Conservation (phyloP, 2,888 invertebrate species). For the Drosophila multiciliata region DNA sequence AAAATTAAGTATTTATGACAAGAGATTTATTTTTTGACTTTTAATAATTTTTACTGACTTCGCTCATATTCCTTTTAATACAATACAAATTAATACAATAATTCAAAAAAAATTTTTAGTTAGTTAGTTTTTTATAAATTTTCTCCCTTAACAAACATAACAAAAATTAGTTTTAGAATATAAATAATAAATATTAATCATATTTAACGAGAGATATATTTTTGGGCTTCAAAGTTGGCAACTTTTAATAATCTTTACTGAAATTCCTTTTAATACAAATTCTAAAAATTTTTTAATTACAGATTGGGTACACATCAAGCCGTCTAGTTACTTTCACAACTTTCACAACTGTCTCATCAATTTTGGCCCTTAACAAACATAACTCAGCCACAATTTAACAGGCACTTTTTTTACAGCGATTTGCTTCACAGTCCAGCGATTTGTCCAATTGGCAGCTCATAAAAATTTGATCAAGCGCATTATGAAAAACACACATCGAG, state of each 20-base stretch:
- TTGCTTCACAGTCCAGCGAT: slow-evolving; percentile 64
- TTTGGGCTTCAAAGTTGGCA: not conserved
- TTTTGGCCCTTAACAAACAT: slow-evolving; percentile 30
- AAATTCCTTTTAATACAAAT: not conserved
- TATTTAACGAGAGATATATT: not conserved
- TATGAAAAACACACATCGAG: slow-evolving; percentile 57
- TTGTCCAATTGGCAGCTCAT: slow-evolving; percentile 79
- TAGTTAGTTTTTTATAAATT: too few relatives aligned
- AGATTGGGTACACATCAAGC: slow-evolving; percentile 4
- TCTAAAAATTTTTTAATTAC: not conserved
- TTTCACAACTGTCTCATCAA: slow-evolving; percentile 29
- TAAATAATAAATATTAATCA: too few relatives aligned
- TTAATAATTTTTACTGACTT: too few relatives aligned
- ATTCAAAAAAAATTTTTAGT: too few relatives aligned
- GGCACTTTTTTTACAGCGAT: slow-evolving; percentile 20
- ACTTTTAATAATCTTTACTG: not conserved
- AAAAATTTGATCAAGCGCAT: slow-evolving; percentile 62
- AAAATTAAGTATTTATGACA: too few relatives aligned
- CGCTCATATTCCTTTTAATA: not conserved
- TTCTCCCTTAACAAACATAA: too few relatives aligned
- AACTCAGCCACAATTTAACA: slow-evolving; percentile 33
- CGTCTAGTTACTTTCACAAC: slow-evolving; percentile 1
- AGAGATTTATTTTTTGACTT: too few relatives aligned
- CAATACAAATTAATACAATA: too few relatives aligned
- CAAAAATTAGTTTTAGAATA: too few relatives aligned